Evolutionary conservation across 2,113 vertebrate genomes (phyloP), one percentile per base, ranked within the genome.

Genomic region (Egretta garzetta): DNA sequence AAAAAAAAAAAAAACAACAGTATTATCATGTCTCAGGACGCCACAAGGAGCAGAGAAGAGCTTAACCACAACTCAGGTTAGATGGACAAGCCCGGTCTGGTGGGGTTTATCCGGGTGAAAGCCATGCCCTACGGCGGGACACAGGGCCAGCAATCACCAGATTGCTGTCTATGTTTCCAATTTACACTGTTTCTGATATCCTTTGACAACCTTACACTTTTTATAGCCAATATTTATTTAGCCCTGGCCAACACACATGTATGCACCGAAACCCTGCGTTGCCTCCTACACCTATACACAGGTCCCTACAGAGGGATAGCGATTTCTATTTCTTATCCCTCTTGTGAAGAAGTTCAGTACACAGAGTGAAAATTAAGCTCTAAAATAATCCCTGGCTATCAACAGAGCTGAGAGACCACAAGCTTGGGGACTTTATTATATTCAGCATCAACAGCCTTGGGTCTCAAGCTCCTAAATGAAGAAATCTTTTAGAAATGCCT

Each of bases 101-200:
- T 21, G 59, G 17, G 28, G 35, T 39, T 79, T 16, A 52, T 27
- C 12, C 7, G 1, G 26, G 53, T 20, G 53, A 58, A 67, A 68
- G 14, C 12, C 32, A 26, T 2, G 8, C 63, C 7, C 21, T 19
- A 17, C 32, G 1, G 3, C 17, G 2, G 32, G 47, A 12, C 45
- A 7, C 35, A 9, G 49, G 24, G n/a, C 15, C 67, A 43, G 32
- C 6, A 8, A 41, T 10, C 47, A 7, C 58, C 70, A 37, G 10
- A 50, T 37, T 39, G 49, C 82, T 5, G 27, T 12, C 23, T 10
- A 3, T 13, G 6, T 21, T 53, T 45, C 27, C 50, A 27, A 17
- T 52, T 22, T 22, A 39, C 80, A 9, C 37, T 14, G 18, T n/a
- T 35, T 70, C 64, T 33, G 33, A 56, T 24, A 13, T 24, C 39